Evolutionary conservation across 2,113 vertebrate species (phyloP).

Genomic region (Eira barbara): DNA sequence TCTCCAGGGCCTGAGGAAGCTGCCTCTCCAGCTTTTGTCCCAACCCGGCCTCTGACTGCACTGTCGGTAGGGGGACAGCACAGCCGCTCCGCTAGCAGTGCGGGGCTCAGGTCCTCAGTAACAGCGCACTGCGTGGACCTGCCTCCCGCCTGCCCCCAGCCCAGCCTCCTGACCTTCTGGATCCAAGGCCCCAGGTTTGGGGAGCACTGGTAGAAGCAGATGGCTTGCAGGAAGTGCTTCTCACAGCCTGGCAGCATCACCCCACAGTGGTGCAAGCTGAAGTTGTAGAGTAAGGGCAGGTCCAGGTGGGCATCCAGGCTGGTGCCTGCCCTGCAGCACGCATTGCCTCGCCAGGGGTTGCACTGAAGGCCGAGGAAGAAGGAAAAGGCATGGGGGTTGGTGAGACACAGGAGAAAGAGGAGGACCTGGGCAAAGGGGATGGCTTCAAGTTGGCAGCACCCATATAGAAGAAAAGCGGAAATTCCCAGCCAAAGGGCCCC

Average conservation of each 20-base stretch:
- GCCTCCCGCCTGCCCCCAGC: not conserved
- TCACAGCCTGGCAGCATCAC: slow-evolving; percentile 84
- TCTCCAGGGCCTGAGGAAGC: not conserved
- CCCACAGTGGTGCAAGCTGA: slow-evolving; percentile 94
- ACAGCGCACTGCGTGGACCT: accelerated
- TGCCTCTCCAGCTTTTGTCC: not conserved
- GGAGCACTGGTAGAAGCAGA: slow-evolving; percentile 93
- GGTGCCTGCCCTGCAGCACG: slow-evolving; percentile 91
- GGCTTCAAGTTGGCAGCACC: not conserved
- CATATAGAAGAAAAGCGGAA: not conserved
- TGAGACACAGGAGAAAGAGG: too few relatives aligned
- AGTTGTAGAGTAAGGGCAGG: slow-evolving; percentile 89
- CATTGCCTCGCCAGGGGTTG: slow-evolving; percentile 88
- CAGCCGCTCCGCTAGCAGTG: not conserved
- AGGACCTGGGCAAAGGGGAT: not conserved
- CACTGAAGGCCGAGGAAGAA: slow-evolving; percentile 82
- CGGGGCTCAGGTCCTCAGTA: not conserved
- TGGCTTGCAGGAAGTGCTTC: slow-evolving; percentile 93
- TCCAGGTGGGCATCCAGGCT: slow-evolving; percentile 86
- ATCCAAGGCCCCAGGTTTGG: slow-evolving; percentile 98
- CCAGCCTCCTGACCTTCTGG: slow-evolving; percentile 75
- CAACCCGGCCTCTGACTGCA: not conserved
- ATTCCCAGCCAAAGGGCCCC: not conserved
- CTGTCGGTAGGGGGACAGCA: not conserved
- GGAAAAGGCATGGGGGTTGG: not conserved